Conservation (phyloP, 2,797 vertebrate species). For the Neosilurus mollespiculum region DNA sequence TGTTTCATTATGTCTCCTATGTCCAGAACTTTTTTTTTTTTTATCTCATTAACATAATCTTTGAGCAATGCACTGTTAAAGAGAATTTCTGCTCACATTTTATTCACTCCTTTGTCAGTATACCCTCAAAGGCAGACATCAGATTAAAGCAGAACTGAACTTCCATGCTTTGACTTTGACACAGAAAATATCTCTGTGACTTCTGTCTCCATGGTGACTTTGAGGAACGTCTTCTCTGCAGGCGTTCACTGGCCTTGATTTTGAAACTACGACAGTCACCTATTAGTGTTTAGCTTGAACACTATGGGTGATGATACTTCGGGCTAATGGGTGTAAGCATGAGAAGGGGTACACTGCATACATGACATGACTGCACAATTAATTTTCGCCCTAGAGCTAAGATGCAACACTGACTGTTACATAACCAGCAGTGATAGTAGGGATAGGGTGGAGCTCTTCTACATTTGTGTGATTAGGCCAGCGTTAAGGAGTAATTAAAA, state of each 20-base stretch:
- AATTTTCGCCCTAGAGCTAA: conserved; percentile 44
- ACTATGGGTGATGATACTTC: conserved; percentile 46
- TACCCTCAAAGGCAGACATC: not conserved
- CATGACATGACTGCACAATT: conserved; percentile 25
- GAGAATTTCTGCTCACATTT: not conserved
- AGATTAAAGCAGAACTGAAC: conserved; percentile 24
- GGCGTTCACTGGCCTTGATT: conserved; percentile 60
- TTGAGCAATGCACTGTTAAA: not conserved
- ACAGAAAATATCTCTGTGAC: conserved; percentile 23
- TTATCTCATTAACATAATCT: not conserved
- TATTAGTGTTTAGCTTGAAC: conserved; percentile 63
- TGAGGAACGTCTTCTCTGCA: conserved; percentile 50
- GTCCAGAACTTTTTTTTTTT: not conserved
- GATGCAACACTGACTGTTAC: conserved; percentile 55
- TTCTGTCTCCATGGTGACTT: conserved; percentile 56
- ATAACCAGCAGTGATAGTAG: conserved; percentile 34
- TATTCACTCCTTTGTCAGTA: not conserved
- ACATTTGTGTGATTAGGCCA: conserved; percentile 65
- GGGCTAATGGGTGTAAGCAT: conserved; percentile 27
- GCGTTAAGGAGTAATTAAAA: conserved; percentile 71
- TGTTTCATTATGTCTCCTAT: not conserved
- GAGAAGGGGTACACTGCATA: not conserved
- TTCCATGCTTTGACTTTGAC: conserved; percentile 22
- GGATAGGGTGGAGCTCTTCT: conserved; percentile 54
- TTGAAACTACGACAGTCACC: conserved; percentile 60